Evolutionary conservation across 2,888 invertebrate genomes (phyloP).

Genomic region (Laothoe populi): DNA sequence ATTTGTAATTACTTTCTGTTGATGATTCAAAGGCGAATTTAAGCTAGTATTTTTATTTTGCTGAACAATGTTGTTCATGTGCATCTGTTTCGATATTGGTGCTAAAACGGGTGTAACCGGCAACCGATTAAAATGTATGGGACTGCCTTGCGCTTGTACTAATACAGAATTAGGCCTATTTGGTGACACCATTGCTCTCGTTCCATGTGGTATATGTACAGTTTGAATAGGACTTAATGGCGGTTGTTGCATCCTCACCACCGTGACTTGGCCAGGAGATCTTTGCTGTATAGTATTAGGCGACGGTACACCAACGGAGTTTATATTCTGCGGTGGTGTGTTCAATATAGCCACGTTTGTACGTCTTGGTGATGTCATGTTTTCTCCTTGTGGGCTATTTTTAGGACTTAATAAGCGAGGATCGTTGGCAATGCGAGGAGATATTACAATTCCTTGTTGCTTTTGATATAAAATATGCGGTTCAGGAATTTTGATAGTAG

Average conservation of each 20-base stretch:
- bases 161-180: conserved; percentile 76
- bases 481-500: conserved; percentile 88
- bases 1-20: conserved; percentile 68
- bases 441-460: conserved; percentile 74
- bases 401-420: conserved; percentile 75
- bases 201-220: conserved; percentile 68
- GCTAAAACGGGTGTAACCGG: conserved; percentile 85
- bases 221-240: conserved; percentile 75
- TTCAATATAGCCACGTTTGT: conserved; percentile 72
- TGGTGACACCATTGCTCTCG: conserved; percentile 75
- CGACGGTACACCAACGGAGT: conserved; percentile 65
- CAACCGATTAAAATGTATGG: conserved; percentile 81
- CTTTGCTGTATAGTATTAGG: conserved; percentile 71
- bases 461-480: conserved; percentile 78
- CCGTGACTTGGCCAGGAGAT: conserved; percentile 78
- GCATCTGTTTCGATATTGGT: conserved; percentile 84
- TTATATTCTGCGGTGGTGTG: conserved; percentile 67
- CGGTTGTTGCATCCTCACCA: conserved; percentile 81
- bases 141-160: conserved; percentile 75
- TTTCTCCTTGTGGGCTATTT: conserved; percentile 64
- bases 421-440: conserved; percentile 72
- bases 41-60: conserved; percentile 64
- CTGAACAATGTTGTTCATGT: conserved; percentile 73
- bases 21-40: conserved; percentile 58
- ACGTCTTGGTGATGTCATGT: conserved; percentile 68